Base-by-base conservation (phyloP, 2,113 vertebrate genomes). In the Egretta garzetta region DNA sequence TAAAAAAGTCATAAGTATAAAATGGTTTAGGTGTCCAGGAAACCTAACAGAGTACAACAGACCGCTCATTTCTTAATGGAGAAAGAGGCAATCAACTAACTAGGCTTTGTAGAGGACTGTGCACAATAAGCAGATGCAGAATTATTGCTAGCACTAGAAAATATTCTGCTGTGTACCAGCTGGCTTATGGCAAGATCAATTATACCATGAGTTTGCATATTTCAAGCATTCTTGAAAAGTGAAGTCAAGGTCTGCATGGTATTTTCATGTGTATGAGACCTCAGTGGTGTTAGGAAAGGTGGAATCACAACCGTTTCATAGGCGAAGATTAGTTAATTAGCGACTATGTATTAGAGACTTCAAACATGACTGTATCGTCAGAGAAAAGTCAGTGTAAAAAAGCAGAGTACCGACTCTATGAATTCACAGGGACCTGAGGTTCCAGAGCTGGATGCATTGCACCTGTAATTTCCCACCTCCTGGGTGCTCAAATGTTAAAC, bases 381-480 rank as follows among this genome's bases (percentile, higher is more conserved):
- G 28, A 84, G 50, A 71, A 70, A 62, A 94, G 32, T 24, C 37
- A 73, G 16, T 10, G n/a, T 66, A 10, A 84, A 93, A 85, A 85
- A 79, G 28, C 35, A 41, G 23, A 53, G 7, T 49, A 39, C 1
- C 28, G 66, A 15, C 13, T 43, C 33, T 22, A 0, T 1, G 1
- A 39, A 12, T 64, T 87, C 74, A 47, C 75, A 83, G 7, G 30
- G 9, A 28, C 21, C 24, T 27, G 45, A 0, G 3, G 20, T 53
- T 88, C 27, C 75, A 62, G 20, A 90, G 41, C 18, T 63, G 60
- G 55, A 20, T 41, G 17, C 8, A 22, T 35, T 47, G 20, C 10
- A 60, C 8, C 59, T 39, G 39, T 64, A 14, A 85, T 74, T 87
- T 93, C 39, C 30, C 21, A 64, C 28, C 18, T 71, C 62, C 43